Evolutionary conservation across 2,113 vertebrate species (phyloP), one percentile per base, ranked within the genome.

Genomic region (Tylochromis polylepis): DNA sequence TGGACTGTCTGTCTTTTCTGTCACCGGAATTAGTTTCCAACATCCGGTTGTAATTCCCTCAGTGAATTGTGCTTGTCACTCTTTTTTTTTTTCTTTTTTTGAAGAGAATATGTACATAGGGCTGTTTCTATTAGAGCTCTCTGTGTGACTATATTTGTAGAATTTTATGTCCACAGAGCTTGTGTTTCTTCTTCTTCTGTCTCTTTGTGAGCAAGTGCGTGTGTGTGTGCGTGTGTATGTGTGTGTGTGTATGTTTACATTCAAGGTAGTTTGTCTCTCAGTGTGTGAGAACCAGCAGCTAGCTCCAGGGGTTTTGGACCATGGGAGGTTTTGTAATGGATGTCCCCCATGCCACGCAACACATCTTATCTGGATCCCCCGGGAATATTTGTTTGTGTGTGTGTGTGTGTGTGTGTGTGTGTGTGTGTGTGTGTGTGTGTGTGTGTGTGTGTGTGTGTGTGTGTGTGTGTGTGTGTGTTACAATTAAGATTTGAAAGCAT

Each of bases 291-390:
- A 87, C 88, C 43, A 82, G 92, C 84, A 85, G 85, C 72, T 88
- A 88, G 84, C 93, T 92, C 90, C 85, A 81, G 89, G 92, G 93
- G 79, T 84, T 92, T 82, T 85, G 20, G 86, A 93, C 93, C 87
- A 83, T 80, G 41, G 93, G 94, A 85, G 83, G 51, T 81, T 89
- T 88, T 79, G 90, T 93, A 94, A 95, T 94, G 89, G 93, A 94
- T 93, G 93, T 90, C 85, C 90, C 87, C 84, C 86, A 81, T 79
- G 79, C 85, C 87, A 86, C 81, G 86, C 88, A 90, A 83, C 92
- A 88, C 91, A 90, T 88, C 87, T 93, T 89, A 90, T 94, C 91
- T 88, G 87, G 90, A 92, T 91, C 93, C 91, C 85, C 31, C 3
- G 59, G 88, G 90, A 92, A 46, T 10, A 80, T 2, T 41, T n/a